phyloP scores from a whole-genome alignment of 2,797 vertebrate species.

The Myripristis jacobus region DNA sequence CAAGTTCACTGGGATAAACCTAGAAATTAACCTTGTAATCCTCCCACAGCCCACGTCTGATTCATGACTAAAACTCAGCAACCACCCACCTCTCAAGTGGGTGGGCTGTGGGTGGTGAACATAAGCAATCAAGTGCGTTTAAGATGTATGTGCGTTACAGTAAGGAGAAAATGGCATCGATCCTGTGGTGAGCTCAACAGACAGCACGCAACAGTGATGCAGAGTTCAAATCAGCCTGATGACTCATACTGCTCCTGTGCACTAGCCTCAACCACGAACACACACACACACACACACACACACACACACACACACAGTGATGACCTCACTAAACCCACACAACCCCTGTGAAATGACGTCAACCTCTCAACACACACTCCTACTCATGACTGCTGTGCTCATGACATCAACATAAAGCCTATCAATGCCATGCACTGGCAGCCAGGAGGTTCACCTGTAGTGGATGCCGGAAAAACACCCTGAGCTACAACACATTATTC shows the following conservation, averaged over 20 bases:
- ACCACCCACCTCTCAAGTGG: background rate
- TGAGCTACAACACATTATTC: too few relatives aligned
- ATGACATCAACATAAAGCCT: slow-evolving; percentile 19
- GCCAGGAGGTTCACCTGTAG: background rate
- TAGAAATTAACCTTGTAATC: background rate
- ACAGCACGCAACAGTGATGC: slow-evolving; percentile 12
- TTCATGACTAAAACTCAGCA: background rate
- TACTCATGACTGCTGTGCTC: background rate
- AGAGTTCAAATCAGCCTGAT: slow-evolving; percentile 23
- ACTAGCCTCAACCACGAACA: slow-evolving; percentile 7
- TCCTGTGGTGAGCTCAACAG: slow-evolving; percentile 23
- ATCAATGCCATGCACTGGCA: background rate
- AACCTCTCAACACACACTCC: slow-evolving; percentile 9
- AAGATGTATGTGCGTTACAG: slow-evolving; percentile 1
- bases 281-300: slow-evolving; percentile 9
- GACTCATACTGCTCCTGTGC: slow-evolving; percentile 24
- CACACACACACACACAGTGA: slow-evolving; percentile 5
- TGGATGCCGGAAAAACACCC: too few relatives aligned
- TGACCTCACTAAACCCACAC: background rate
- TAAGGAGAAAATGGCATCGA: background rate
- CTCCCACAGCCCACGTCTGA: background rate
- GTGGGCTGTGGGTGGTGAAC: background rate
- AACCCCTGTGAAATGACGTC: slow-evolving; percentile 15
- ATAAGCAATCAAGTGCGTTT: background rate
- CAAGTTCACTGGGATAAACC: background rate